phyloP scores from a whole-genome alignment of 2,797 vertebrate species.

The Pterois miles region DNA sequence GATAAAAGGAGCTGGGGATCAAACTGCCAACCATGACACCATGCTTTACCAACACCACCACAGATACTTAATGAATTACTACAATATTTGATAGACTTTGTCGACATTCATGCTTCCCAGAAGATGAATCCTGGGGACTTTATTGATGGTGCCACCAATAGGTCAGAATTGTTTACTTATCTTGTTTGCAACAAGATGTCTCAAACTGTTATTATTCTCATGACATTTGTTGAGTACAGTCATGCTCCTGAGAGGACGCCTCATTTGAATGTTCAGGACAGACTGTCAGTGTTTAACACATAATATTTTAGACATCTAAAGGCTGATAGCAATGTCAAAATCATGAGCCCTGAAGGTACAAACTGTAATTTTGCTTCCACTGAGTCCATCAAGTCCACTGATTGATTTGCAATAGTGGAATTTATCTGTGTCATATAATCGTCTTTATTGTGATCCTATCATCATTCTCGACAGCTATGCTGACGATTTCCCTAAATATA shows the following conservation, averaged over 20 bases:
- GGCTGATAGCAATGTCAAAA: neutral
- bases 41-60: neutral
- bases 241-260: neutral
- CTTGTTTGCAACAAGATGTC: neutral
- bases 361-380: neutral
- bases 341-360: neutral
- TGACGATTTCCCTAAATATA: neutral
- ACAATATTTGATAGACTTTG: neutral
- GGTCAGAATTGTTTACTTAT: neutral
- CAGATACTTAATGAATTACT: neutral
- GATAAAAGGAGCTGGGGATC: neutral
- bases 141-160: neutral
- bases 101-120: neutral
- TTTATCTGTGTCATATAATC: no score
- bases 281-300: neutral
- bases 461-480: neutral
- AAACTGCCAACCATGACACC: neutral
- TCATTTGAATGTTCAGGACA: neutral
- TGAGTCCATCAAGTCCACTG: neutral
- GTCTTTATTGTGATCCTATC: neutral
- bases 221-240: neutral
- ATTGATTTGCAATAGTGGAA: neutral
- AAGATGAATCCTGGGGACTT: neutral
- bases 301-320: neutral
- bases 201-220: neutral